Percentiles rank a stretch among this genome's conserved stretches.
Evolutionary conservation across 2,888 invertebrate species (phyloP).

Genomic region (Smittia aterrima): DNA sequence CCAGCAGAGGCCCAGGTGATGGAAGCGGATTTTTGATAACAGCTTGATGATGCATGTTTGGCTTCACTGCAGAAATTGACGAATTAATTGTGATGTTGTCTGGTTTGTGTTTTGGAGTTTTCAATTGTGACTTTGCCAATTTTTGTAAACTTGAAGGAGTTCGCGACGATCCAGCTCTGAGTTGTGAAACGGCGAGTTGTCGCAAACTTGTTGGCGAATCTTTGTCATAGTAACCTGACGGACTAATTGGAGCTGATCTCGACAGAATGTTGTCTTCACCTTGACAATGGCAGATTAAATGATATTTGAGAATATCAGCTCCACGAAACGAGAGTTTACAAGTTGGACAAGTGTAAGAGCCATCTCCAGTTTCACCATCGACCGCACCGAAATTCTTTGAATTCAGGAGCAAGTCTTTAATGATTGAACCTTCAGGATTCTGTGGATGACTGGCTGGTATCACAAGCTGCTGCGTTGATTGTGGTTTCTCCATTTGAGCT

Average conservation of each 20-base stretch:
- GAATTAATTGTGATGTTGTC: constrained; percentile 57
- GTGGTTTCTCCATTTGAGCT: constrained; percentile 48
- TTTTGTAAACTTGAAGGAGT: constrained; percentile 49
- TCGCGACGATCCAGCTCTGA: constrained; percentile 51
- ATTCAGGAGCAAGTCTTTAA: constrained; percentile 77
- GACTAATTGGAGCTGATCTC: constrained; percentile 52
- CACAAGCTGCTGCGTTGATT: constrained; percentile 49
- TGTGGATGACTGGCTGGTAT: constrained; percentile 59
- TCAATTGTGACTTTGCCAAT: constrained; percentile 52
- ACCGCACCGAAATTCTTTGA: constrained; percentile 56
- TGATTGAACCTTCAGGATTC: constrained; percentile 67
- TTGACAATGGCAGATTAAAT: constrained; percentile 77
- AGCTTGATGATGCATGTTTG: constrained; percentile 43
- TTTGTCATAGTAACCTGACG: constrained; percentile 53
- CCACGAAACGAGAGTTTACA: constrained; percentile 78
- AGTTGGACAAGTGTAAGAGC: constrained; percentile 68
- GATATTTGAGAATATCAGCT: constrained; percentile 76
- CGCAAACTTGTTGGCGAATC: constrained; percentile 52
- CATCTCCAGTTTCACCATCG: constrained; percentile 60
- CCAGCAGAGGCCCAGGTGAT: constrained; percentile 78
- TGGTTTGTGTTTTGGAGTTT: constrained; percentile 56
- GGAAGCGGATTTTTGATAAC: constrained; percentile 59
- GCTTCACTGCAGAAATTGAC: constrained; percentile 44
- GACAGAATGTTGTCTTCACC: constrained; percentile 53
- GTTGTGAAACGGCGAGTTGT: constrained; percentile 51